A percentile compares a stretch with the other conserved stretches of the same genome.
Evolutionary conservation across 2,113 vertebrate species (phyloP).

Genomic region (Pelecanoides urinatrix): DNA sequence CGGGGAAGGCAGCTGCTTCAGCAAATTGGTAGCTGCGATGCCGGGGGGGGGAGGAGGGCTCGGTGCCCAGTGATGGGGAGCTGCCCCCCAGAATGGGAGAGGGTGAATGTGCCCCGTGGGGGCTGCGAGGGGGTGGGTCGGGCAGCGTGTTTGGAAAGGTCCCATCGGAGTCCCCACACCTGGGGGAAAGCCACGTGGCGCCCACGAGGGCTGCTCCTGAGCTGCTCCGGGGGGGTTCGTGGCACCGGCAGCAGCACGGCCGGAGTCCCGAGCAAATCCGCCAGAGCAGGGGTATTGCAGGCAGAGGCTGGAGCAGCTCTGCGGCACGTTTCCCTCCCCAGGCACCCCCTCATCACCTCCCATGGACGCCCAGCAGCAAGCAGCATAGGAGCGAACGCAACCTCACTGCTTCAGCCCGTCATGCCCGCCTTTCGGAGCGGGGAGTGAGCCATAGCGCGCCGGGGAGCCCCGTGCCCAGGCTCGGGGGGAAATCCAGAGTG

Average conservation of each 20-base stretch:
- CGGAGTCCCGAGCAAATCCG: rapidly evolving
- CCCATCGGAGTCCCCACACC: rapidly evolving
- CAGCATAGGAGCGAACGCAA: neutral
- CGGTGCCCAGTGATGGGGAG: neutral
- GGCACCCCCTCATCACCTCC: neutral
- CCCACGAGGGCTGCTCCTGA: neutral
- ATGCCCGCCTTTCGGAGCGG: rapidly evolving
- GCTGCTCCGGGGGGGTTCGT: rapidly evolving
- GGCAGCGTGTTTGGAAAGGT: neutral
- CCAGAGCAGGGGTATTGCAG: neutral
- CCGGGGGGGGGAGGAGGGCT: neutral
- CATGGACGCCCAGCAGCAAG: neutral
- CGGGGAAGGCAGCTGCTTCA: neutral
- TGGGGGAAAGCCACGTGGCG: neutral
- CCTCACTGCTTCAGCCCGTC: neutral
- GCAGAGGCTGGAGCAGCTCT: neutral
- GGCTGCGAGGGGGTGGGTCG: neutral
- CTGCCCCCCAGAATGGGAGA: neutral
- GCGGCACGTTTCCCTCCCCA: rapidly evolving
- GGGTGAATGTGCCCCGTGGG: rapidly evolving
- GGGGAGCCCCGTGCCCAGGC: neutral
- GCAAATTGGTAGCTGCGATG: neutral
- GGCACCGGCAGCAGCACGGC: neutral
- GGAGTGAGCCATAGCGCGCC: neutral
- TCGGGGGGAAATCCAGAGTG: neutral